Conservation (phyloP, 1,140 invertebrate species). For the Metopolophium dirhodum region DNA sequence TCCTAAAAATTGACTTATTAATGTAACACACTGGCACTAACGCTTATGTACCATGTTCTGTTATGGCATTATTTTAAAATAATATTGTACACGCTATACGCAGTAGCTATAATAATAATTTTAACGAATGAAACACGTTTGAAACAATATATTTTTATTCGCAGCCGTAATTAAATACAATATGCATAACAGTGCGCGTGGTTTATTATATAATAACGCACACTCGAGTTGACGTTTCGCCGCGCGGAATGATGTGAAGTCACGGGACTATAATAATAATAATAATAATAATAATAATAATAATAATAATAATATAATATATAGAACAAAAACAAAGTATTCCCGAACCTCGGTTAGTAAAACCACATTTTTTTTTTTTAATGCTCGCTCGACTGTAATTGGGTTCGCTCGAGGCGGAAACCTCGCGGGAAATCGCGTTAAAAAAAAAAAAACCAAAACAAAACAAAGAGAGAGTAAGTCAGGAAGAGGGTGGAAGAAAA, state of each 20-base stretch:
- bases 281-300: background rate
- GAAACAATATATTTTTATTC: slow-evolving; percentile 7
- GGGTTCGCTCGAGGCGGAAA: slow-evolving; percentile 18
- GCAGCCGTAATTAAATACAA: slow-evolving; percentile 16
- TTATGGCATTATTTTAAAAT: background rate
- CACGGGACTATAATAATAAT: background rate
- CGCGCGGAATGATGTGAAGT: slow-evolving; percentile 6
- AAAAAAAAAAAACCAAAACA: background rate
- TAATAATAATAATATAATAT: background rate
- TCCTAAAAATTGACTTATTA: background rate
- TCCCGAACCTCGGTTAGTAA: background rate
- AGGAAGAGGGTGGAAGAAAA: background rate
- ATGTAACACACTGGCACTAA: background rate
- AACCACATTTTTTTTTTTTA: slow-evolving; percentile 20
- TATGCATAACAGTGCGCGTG: background rate
- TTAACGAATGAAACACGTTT: background rate
- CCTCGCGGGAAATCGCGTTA: slow-evolving; percentile 28
- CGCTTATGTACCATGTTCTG: background rate
- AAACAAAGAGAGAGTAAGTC: background rate
- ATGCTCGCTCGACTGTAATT: slow-evolving; percentile 29
- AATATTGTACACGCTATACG: background rate
- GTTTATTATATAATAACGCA: slow-evolving; percentile 5
- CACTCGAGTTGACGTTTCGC: slow-evolving; percentile 23
- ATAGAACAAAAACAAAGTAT: slow-evolving; percentile 22
- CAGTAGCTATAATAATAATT: background rate